These are phyloP conservation scores for Sussaba pulchella DNA, from an alignment of 2,888 invertebrate species.

Conservation along the genomic window DNA sequence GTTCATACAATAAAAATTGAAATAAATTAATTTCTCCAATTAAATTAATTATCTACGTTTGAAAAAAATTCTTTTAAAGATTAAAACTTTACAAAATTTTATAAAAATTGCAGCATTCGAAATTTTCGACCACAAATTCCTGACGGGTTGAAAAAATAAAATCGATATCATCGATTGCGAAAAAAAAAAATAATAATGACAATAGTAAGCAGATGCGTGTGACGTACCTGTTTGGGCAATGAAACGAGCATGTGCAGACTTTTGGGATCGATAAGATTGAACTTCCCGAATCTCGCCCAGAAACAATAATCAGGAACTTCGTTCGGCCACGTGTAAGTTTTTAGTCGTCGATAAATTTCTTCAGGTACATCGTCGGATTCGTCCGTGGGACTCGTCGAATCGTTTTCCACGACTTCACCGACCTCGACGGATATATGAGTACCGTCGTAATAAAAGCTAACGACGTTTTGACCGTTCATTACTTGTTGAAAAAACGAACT, in stretches of 20 bases:
- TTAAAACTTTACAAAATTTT: too few relatives aligned
- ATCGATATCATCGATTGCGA: too few relatives aligned
- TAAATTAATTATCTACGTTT: too few relatives aligned
- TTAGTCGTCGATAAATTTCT: slow-evolving; percentile 46
- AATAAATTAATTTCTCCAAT: too few relatives aligned
- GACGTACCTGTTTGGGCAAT: slow-evolving; percentile 67
- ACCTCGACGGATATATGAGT: slow-evolving; percentile 60
- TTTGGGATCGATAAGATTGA: slow-evolving; percentile 72
- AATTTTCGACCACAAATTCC: too few relatives aligned
- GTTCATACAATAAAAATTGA: too few relatives aligned
- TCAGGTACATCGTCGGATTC: slow-evolving; percentile 4
- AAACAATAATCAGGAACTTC: slow-evolving; percentile 48
- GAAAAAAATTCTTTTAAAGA: too few relatives aligned
- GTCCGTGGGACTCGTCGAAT: background rate
- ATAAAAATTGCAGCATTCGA: too few relatives aligned
- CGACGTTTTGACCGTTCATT: slow-evolving; percentile 61
- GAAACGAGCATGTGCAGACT: slow-evolving; percentile 69
- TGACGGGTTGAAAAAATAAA: too few relatives aligned
- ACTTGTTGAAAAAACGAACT: slow-evolving; percentile 60
- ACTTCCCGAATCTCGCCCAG: slow-evolving; percentile 66
- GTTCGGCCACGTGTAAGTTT: slow-evolving; percentile 45
- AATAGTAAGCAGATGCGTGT: too few relatives aligned
- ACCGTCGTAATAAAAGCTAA: slow-evolving; percentile 62
- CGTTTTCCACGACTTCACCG: slow-evolving; percentile 44
- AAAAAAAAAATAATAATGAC: too few relatives aligned